phyloP scores from a whole-genome alignment of 2,888 invertebrate species.

The Arge pagana region DNA sequence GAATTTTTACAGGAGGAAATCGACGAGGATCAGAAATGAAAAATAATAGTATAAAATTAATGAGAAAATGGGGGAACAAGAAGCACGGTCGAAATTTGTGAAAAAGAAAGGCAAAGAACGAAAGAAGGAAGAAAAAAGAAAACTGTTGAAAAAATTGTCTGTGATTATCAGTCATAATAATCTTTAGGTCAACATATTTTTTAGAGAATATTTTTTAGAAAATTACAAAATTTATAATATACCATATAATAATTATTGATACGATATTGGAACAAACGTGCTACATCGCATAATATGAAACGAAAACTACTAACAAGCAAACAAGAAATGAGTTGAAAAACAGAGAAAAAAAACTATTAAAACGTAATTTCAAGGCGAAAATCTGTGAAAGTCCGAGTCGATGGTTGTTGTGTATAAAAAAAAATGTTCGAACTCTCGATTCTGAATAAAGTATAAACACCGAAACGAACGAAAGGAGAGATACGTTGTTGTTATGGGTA shows the following conservation, averaged over 20 bases:
- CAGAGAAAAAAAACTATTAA: constrained; percentile 6
- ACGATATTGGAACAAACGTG: not conserved
- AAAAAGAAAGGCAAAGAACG: constrained; percentile 25
- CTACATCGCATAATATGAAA: constrained; percentile 35
- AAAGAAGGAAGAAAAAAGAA: constrained; percentile 31
- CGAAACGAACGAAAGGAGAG: too few relatives aligned
- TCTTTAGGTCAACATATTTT: constrained; percentile 58
- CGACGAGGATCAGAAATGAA: constrained; percentile 26
- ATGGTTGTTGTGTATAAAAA: constrained; percentile 32
- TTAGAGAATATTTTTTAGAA: constrained; percentile 58
- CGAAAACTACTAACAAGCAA: constrained; percentile 28
- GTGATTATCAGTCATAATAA: constrained; percentile 58
- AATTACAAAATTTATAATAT: constrained; percentile 57
- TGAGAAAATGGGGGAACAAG: not conserved
- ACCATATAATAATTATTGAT: constrained; percentile 51
- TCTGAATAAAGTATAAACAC: too few relatives aligned
- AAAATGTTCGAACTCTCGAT: constrained; percentile 33
- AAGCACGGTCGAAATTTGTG: too few relatives aligned
- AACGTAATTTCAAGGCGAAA: too few relatives aligned
- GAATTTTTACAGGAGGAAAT: constrained; percentile 28
- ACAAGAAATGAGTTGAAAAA: constrained; percentile 23
- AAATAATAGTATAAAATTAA: not conserved
- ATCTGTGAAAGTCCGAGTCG: too few relatives aligned
- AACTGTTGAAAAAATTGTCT: constrained; percentile 55
- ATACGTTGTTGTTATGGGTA: too few relatives aligned